These are phyloP conservation scores for Schizaphis graminum DNA, from an alignment of 2,888 invertebrate genomes.

Conservation along the genomic window DNA sequence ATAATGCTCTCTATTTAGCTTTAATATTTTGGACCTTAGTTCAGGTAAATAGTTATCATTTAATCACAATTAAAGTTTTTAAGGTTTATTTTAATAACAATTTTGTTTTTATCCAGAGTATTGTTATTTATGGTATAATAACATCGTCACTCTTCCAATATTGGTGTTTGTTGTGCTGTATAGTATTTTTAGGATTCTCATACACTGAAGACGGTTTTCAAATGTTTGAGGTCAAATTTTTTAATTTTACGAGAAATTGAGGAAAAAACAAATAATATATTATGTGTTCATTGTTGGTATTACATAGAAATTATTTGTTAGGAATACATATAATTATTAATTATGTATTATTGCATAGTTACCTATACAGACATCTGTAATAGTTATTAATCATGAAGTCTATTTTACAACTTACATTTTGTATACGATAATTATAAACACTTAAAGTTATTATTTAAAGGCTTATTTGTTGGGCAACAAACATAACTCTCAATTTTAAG, in stretches of 20 bases:
- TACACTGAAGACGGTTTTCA: conserved; percentile 76
- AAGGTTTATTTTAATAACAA: neutral
- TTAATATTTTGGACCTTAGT: conserved; percentile 79
- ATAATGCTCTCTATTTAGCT: conserved; percentile 73
- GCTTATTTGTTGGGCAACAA: neutral
- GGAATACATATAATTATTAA: neutral
- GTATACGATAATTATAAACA: neutral
- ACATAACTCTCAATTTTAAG: neutral
- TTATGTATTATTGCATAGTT: neutral
- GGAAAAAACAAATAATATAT: neutral
- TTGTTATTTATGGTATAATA: conserved; percentile 72
- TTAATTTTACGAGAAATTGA: conserved; percentile 31
- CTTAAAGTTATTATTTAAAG: neutral
- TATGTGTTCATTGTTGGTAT: conserved; percentile 1
- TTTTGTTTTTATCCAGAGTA: conserved; percentile 70
- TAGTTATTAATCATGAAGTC: neutral
- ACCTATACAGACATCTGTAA: neutral
- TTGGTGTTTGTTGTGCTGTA: conserved; percentile 75
- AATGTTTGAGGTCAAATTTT: conserved; percentile 72
- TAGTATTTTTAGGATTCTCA: conserved; percentile 75
- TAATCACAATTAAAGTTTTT: neutral
- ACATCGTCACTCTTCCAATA: conserved; percentile 73
- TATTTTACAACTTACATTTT: neutral
- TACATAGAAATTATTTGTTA: neutral
- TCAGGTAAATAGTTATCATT: conserved; percentile 68